A percentile compares a stretch with the other conserved stretches of the same genome.
phyloP scores from a whole-genome alignment of 2,888 invertebrate genomes.

The Meiosimyza platycephala region DNA sequence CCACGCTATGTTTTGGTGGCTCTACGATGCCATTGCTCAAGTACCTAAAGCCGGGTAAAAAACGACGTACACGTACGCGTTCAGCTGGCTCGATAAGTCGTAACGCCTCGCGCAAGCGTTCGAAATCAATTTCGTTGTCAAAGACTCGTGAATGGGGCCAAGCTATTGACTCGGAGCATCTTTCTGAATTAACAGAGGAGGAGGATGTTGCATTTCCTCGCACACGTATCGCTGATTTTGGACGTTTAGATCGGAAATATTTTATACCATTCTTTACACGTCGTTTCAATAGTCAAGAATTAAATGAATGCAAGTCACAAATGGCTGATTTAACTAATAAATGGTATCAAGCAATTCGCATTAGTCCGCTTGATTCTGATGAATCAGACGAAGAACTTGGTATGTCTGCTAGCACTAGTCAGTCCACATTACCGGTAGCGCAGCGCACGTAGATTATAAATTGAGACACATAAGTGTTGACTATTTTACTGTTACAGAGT shows the following conservation, averaged over 20 bases:
- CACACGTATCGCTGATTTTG: constrained; percentile 86
- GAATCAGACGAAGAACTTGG: constrained; percentile 73
- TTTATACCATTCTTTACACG: constrained; percentile 96
- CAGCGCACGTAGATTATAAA: constrained; percentile 25
- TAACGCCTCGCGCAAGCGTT: constrained; percentile 72
- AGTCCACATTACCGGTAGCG: constrained; percentile 46
- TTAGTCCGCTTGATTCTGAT: constrained; percentile 87
- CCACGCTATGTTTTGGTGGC: constrained; percentile 94
- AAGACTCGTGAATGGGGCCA: constrained; percentile 99
- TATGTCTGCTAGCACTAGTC: constrained; percentile 58
- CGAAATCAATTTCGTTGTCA: constrained; percentile 90
- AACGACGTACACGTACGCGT: constrained; percentile 55
- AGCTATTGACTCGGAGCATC: constrained; percentile 91
- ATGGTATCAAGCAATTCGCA: constrained; percentile 96
- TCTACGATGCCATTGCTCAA: constrained; percentile 97
- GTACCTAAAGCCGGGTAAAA: constrained; percentile 76
- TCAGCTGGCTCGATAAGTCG: constrained; percentile 45
- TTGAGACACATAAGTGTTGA: not conserved
- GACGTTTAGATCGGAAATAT: constrained; percentile 91
- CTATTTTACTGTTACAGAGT: too few relatives aligned
- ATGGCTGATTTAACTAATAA: constrained; percentile 96
- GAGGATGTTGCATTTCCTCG: constrained; percentile 87
- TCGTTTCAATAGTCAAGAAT: constrained; percentile 94
- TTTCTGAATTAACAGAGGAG: constrained; percentile 93
- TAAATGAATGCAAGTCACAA: constrained; percentile 95